phyloP scores from a whole-genome alignment of 53 echinoderm and acorn worm genomes.

The Stichopus horrens region DNA sequence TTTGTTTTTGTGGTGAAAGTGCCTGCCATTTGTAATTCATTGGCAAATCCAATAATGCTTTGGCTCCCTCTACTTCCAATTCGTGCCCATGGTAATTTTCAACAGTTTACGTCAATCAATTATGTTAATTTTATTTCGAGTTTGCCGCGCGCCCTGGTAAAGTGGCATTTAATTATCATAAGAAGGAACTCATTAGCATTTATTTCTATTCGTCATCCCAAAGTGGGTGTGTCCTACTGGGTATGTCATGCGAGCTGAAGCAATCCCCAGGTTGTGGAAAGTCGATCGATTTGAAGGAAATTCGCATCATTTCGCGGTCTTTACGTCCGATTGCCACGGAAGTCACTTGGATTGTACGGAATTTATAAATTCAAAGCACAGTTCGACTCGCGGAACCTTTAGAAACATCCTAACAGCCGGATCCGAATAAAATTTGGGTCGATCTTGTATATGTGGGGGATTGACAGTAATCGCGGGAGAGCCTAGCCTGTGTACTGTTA shows the following conservation, averaged over 20 bases:
- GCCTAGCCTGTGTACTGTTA: constrained; percentile 7
- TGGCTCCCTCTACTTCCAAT: constrained; percentile 1
- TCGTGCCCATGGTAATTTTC: neutral
- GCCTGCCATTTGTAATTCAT: neutral
- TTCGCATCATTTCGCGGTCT: constrained; percentile 37
- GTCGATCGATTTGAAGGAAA: constrained; percentile 35
- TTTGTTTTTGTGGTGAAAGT: neutral
- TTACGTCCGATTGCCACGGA: constrained; percentile 23
- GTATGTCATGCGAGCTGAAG: constrained; percentile 13
- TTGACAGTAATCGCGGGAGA: constrained; percentile 2
- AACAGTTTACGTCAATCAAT: constrained; percentile 18
- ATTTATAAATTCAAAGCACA: neutral
- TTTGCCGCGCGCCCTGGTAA: constrained; percentile 7
- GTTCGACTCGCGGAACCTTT: neutral
- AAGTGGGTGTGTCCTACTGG: constrained; percentile 39
- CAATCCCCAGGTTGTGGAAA: constrained; percentile 15
- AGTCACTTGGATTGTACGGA: neutral
- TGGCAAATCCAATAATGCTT: neutral
- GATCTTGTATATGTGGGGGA: neutral
- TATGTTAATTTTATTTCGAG: constrained; percentile 41
- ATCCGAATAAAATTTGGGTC: neutral
- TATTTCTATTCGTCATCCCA: neutral
- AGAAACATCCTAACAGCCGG: neutral
- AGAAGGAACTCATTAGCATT: neutral
- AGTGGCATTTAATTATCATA: constrained; percentile 4